Evolutionary conservation across 1,140 invertebrate genomes (phyloP).

Genomic region (Latrodectus geometricus): DNA sequence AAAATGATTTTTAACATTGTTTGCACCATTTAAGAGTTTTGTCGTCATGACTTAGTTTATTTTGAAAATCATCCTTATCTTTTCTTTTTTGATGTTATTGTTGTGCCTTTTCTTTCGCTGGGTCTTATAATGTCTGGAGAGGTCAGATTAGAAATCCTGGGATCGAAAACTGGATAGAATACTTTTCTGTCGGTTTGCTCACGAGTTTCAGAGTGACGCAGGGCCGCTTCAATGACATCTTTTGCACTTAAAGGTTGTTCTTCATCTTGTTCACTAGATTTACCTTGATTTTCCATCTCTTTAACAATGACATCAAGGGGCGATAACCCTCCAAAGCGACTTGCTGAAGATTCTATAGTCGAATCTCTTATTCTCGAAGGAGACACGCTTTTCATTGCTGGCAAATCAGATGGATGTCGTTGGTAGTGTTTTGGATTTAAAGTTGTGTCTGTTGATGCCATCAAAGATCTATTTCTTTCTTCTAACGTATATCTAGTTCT

Average conservation of each 20-base stretch:
- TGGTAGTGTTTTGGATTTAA: conserved; percentile 4
- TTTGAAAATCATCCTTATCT: too few species aligned
- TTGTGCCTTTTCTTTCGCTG: conserved; percentile 46
- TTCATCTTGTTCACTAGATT: too few species aligned
- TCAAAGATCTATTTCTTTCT: not conserved
- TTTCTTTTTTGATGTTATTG: conserved; percentile 10
- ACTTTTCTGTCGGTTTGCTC: not conserved
- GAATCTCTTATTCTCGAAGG: not conserved
- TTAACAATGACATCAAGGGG: too few species aligned
- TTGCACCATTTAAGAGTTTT: too few species aligned
- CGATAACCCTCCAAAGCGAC: too few species aligned
- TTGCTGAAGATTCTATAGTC: not conserved
- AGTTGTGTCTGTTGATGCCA: not conserved
- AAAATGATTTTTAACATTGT: too few species aligned
- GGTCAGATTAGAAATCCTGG: conserved; percentile 28
- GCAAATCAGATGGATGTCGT: not conserved
- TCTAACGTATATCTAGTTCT: too few species aligned
- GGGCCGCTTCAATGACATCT: conserved; percentile 40
- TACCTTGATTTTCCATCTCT: not conserved
- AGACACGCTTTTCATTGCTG: not conserved
- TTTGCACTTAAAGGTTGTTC: conserved; percentile 14
- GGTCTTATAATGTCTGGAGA: conserved; percentile 32
- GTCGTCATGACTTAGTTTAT: too few species aligned
- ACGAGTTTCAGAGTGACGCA: not conserved
- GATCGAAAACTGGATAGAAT: conserved; percentile 44